A percentile compares a stretch with the other conserved stretches of the same genome.
Evolutionary conservation across 1,140 invertebrate species (phyloP).

Genomic region (Phocides pigmalion): DNA sequence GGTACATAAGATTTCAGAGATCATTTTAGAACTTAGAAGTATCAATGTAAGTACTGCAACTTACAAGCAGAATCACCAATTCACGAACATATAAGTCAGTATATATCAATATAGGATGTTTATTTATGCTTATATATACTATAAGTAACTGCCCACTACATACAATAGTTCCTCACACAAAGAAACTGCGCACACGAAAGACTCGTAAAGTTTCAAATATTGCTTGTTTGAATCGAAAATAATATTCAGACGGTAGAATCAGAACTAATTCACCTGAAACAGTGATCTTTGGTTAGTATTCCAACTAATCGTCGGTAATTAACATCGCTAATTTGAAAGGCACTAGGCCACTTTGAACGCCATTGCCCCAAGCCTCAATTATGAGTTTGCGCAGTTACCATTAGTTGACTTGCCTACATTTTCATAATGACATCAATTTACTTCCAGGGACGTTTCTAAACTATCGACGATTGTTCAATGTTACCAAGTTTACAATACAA

Average conservation of each 20-base stretch:
- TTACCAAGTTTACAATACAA: background rate
- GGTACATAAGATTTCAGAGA: too few relatives aligned
- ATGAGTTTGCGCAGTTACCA: conserved; percentile 49
- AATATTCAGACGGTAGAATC: background rate
- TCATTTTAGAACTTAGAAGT: too few relatives aligned
- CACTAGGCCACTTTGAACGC: conserved; percentile 41
- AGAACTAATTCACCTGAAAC: conserved; percentile 11
- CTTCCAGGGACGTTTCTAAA: conserved; percentile 25
- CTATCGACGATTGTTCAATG: background rate
- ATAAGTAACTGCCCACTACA: too few relatives aligned
- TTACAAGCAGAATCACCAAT: too few relatives aligned
- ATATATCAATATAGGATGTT: too few relatives aligned
- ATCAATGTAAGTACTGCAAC: too few relatives aligned
- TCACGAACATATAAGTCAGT: too few relatives aligned
- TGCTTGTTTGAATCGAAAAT: background rate
- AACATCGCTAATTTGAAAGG: conserved; percentile 41
- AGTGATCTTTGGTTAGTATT: conserved; percentile 25
- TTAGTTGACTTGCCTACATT: conserved; percentile 53
- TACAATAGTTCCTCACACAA: too few relatives aligned
- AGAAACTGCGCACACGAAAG: too few relatives aligned
- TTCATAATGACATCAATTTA: conserved; percentile 56
- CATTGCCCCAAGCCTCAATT: conserved; percentile 47
- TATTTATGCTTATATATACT: too few relatives aligned
- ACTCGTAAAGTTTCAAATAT: background rate
- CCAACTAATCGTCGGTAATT: conserved; percentile 36